phyloP scores from a whole-genome alignment of 2,797 vertebrate genomes.

The Urosaurus nigricauda region DNA sequence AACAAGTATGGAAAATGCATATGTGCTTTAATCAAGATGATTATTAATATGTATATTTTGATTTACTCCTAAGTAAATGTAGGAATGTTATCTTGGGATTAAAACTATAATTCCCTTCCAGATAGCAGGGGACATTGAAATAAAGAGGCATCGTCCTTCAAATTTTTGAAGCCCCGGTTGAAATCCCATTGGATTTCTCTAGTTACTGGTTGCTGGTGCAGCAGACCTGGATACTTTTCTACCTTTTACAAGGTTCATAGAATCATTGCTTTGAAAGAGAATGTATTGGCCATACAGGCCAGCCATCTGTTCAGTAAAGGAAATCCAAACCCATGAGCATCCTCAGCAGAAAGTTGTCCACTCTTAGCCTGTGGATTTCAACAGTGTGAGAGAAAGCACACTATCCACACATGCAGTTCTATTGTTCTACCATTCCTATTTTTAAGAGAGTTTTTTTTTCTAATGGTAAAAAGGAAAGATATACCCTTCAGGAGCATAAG shows the following conservation, averaged over 20 bases:
- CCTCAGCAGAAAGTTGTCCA: neutral
- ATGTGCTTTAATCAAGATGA: neutral
- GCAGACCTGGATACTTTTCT: neutral
- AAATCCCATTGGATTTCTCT: too few relatives aligned
- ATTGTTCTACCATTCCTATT: neutral
- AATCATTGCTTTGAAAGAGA: neutral
- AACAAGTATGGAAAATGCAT: neutral
- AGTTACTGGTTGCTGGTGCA: neutral
- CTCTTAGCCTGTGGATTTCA: neutral
- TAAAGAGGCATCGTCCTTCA: too few relatives aligned
- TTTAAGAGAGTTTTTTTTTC: neutral
- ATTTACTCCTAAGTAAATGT: neutral
- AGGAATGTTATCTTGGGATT: neutral
- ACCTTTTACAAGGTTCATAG: neutral
- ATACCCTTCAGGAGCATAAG: neutral
- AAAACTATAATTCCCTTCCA: neutral
- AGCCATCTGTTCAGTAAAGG: neutral
- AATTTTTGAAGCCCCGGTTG: neutral
- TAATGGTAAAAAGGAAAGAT: neutral
- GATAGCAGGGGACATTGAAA: too few relatives aligned
- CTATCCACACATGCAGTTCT: neutral
- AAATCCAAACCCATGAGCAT: neutral
- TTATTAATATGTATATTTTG: neutral
- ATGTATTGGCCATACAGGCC: neutral
- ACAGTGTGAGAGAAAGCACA: neutral